phyloP scores from a whole-genome alignment of 1,140 invertebrate genomes.

The Aphelenchoides fujianensis region DNA sequence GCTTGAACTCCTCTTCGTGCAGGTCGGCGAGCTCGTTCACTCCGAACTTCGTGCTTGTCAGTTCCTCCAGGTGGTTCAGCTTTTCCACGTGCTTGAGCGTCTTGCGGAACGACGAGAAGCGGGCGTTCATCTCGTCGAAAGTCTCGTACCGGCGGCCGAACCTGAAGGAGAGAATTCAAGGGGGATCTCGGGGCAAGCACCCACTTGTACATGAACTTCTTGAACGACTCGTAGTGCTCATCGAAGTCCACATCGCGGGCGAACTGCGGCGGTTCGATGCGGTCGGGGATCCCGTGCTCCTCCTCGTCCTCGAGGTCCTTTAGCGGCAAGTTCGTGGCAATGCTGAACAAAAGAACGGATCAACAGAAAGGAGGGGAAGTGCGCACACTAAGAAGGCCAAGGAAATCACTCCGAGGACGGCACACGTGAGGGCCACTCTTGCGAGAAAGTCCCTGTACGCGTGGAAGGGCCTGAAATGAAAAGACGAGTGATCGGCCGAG shows the following conservation, averaged over 20 bases:
- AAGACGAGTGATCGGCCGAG: neutral
- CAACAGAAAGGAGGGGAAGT: no score
- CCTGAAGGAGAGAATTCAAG: neutral
- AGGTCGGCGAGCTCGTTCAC: constrained; percentile 48
- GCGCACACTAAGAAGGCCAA: constrained; percentile 6
- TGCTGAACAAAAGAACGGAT: no score
- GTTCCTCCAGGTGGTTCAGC: constrained; percentile 22
- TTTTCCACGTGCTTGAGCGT: constrained; percentile 31
- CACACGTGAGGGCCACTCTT: neutral
- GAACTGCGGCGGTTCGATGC: neutral
- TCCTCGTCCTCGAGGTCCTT: neutral
- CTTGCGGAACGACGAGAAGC: constrained; percentile 20
- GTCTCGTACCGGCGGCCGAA: neutral
- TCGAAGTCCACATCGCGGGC: neutral
- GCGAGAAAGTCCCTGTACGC: neutral
- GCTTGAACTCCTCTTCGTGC: constrained; percentile 51
- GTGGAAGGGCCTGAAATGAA: neutral
- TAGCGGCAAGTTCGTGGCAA: neutral
- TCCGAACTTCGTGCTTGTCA: constrained; percentile 35
- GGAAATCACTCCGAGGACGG: neutral
- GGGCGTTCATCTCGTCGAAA: constrained; percentile 11
- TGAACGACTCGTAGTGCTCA: neutral
- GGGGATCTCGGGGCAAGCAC: neutral
- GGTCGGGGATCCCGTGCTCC: neutral
- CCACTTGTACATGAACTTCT: constrained; percentile 17